These are phyloP conservation scores for Lapara coniferarum DNA, from an alignment of 2,888 invertebrate genomes.

Conservation along the genomic window DNA sequence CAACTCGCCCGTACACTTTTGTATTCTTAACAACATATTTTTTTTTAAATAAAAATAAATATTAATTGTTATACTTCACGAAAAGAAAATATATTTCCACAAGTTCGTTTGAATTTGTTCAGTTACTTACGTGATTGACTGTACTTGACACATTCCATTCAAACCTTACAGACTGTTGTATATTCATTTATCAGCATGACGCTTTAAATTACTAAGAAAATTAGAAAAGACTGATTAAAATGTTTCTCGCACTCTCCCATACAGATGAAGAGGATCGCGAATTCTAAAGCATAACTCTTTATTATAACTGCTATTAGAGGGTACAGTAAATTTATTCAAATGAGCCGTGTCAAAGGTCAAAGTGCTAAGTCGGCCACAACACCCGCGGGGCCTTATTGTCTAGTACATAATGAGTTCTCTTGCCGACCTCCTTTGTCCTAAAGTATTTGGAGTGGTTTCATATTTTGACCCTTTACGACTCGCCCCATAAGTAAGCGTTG, in stretches of 20 bases:
- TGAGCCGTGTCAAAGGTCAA: conserved; percentile 47
- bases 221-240: background rate
- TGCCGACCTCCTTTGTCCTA: conserved; percentile 26
- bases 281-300: background rate
- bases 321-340: conserved; percentile 44
- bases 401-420: conserved; percentile 59
- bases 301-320: background rate
- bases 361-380: conserved; percentile 39
- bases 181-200: too few relatives aligned
- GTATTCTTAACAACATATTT: too few relatives aligned
- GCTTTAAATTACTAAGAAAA: background rate
- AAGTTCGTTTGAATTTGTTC: too few relatives aligned
- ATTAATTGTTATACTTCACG: too few relatives aligned
- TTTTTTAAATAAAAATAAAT: too few relatives aligned
- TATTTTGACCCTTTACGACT: conserved; percentile 26
- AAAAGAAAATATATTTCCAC: too few relatives aligned
- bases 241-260: background rate
- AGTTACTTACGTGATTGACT: too few relatives aligned
- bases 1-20: too few relatives aligned
- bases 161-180: too few relatives aligned
- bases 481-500: conserved; percentile 1
- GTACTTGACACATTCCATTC: too few relatives aligned
- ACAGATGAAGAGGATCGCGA: background rate
- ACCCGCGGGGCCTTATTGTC: conserved; percentile 56
- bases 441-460: conserved; percentile 26